Percentiles rank a stretch among this genome's conserved stretches.
Conservation (phyloP, 2,797 vertebrate genomes). For the Momotus momota region DNA sequence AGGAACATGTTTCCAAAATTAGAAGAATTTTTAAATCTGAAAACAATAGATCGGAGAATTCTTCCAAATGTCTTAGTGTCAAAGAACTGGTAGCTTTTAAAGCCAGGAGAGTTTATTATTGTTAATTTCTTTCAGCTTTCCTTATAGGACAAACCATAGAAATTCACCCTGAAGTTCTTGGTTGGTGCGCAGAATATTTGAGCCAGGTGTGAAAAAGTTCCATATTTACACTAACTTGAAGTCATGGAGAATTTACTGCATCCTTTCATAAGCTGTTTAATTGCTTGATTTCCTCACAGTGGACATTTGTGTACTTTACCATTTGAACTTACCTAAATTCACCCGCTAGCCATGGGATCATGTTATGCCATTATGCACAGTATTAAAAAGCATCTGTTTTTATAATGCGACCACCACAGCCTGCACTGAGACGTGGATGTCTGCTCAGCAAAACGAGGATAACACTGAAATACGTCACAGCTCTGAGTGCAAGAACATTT, state of each 20-base stretch:
- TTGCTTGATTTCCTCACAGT: not conserved
- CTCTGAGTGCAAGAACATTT: not conserved
- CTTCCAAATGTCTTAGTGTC: not conserved
- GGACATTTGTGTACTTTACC: not conserved
- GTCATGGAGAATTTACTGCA: not conserved
- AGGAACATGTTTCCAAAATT: not conserved
- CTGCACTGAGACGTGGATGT: not conserved
- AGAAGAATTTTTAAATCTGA: not conserved
- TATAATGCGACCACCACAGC: not conserved
- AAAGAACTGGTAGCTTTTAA: not conserved
- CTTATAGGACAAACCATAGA: not conserved
- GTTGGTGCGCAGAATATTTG: not conserved
- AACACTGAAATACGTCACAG: not conserved
- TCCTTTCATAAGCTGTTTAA: not conserved
- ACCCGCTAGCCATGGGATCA: not conserved
- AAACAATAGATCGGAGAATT: not conserved
- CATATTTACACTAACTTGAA: not conserved
- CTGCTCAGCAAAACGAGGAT: not conserved
- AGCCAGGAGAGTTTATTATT: not conserved
- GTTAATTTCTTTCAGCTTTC: not conserved
- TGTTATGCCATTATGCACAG: not conserved
- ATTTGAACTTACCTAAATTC: not conserved
- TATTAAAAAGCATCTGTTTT: not conserved
- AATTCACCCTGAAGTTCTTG: not conserved
- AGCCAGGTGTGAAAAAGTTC: constrained; percentile 8